Percentiles rank a stretch among this genome's conserved stretches.
Evolutionary conservation across 2,797 vertebrate species (phyloP).

Genomic region (Epinephelus awoara): DNA sequence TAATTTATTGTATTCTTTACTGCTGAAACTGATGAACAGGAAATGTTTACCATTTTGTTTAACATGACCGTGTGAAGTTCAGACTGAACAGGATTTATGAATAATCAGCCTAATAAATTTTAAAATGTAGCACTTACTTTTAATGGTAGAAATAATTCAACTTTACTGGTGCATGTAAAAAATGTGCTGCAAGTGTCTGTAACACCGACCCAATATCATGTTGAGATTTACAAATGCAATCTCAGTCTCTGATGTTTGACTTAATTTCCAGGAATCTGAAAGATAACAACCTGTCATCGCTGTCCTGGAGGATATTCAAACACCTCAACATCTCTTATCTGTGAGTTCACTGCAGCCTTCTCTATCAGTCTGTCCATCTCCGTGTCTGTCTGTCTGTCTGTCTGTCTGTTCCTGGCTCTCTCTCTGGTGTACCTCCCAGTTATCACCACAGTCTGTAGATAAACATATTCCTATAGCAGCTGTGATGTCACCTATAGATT

Average conservation of each 20-base stretch:
- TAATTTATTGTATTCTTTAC: background rate
- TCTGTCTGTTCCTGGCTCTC: background rate
- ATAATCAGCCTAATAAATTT: conserved; percentile 41
- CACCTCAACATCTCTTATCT: conserved; percentile 95
- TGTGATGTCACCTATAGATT: conserved; percentile 23
- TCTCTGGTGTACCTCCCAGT: conserved; percentile 26
- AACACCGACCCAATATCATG: conserved; percentile 17
- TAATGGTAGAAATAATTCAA: conserved; percentile 34
- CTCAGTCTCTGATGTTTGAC: conserved; percentile 40
- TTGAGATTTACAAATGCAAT: conserved; percentile 27
- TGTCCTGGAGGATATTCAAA: conserved; percentile 94
- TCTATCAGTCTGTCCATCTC: conserved; percentile 39
- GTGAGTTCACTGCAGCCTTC: conserved; percentile 87
- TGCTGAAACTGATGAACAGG: background rate
- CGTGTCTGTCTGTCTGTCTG: conserved; percentile 16
- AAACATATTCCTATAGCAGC: conserved; percentile 10
- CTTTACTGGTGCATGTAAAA: conserved; percentile 4
- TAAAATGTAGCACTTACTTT: conserved; percentile 31
- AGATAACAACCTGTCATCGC: conserved; percentile 94
- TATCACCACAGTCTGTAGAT: conserved; percentile 20
- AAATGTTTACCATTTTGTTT: background rate
- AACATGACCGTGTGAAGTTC: conserved; percentile 3
- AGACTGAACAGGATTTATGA: conserved; percentile 26
- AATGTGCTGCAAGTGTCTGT: background rate
- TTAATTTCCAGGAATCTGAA: conserved; percentile 93